Percentiles rank a stretch among this genome's conserved stretches.
These are phyloP conservation scores for Gandaritis pyraliata DNA, from an alignment of 2,888 invertebrate genomes.

Conservation along the genomic window DNA sequence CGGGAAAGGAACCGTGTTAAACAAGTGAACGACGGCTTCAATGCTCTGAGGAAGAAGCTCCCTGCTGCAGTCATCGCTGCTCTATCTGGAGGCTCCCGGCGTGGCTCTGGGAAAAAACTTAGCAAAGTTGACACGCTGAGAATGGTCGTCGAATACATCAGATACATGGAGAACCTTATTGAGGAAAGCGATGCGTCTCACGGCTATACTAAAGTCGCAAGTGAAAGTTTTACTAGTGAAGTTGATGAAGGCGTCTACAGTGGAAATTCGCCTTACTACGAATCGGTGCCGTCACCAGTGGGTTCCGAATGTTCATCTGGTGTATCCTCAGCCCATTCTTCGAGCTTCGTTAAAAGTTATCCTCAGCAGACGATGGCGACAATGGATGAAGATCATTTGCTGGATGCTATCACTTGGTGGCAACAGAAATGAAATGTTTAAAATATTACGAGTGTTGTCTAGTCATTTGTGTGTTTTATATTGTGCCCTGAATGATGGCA, in stretches of 20 bases:
- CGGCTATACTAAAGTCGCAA: constrained; percentile 55
- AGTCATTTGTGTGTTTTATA: constrained; percentile 51
- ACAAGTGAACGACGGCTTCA: constrained; percentile 97
- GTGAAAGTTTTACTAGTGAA: constrained; percentile 48
- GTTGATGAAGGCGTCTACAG: constrained; percentile 71
- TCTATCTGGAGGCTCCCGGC: constrained; percentile 85
- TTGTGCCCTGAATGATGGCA: neutral
- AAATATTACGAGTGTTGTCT: constrained; percentile 44
- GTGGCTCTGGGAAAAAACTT: constrained; percentile 92
- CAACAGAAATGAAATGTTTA: constrained; percentile 83
- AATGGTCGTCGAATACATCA: constrained; percentile 96
- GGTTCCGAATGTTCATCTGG: constrained; percentile 87
- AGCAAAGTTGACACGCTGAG: constrained; percentile 96
- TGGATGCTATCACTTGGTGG: constrained; percentile 93
- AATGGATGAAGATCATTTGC: constrained; percentile 92
- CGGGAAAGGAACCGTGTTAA: constrained; percentile 97
- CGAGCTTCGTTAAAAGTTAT: constrained; percentile 53
- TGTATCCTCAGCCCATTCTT: constrained; percentile 71
- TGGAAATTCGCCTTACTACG: constrained; percentile 73
- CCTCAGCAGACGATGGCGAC: constrained; percentile 82
- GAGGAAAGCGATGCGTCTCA: constrained; percentile 87
- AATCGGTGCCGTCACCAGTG: constrained; percentile 86
- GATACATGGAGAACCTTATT: constrained; percentile 90
- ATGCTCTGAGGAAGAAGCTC: constrained; percentile 92
- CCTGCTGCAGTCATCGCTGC: constrained; percentile 91